Conservation (phyloP, 2,113 vertebrate genomes). For the Electrona antarctica region DNA sequence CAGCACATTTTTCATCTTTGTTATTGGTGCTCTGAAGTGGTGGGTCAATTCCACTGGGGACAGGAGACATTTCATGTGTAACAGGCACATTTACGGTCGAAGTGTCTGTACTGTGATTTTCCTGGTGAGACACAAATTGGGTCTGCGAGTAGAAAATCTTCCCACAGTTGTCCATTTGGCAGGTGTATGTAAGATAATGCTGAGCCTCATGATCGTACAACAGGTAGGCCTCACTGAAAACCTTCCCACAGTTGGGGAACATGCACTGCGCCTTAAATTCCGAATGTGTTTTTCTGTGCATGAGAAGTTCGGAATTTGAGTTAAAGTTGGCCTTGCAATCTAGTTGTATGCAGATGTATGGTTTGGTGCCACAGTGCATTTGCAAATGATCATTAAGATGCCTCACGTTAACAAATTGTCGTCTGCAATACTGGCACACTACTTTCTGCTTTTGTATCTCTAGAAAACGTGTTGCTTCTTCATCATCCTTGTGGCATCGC, state of each 20-base stretch:
- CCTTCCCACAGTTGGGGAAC: conserved; percentile 95
- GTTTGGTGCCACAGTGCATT: conserved; percentile 96
- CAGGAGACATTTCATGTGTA: conserved; percentile 35
- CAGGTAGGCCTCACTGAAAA: conserved; percentile 95
- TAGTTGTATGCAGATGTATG: conserved; percentile 98
- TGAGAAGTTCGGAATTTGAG: conserved; percentile 92
- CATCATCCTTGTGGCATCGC: conserved; percentile 93
- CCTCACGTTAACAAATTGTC: conserved; percentile 95
- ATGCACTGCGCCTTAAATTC: conserved; percentile 96
- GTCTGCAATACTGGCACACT: conserved; percentile 96
- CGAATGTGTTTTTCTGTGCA: conserved; percentile 91
- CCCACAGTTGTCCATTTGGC: conserved; percentile 88
- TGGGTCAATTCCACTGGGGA: conserved; percentile 36
- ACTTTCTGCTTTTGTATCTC: conserved; percentile 99
- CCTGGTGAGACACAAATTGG: conserved; percentile 88
- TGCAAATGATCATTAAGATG: conserved; percentile 98
- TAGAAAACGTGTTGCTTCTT: conserved; percentile 95
- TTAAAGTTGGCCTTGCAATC: conserved; percentile 95
- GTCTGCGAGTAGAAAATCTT: conserved; percentile 92
- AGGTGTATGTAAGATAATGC: conserved; percentile 96
- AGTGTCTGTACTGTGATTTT: conserved; percentile 78
- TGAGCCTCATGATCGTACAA: conserved; percentile 99
- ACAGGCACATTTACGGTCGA: conserved; percentile 12
- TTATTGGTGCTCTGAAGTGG: conserved; percentile 21
- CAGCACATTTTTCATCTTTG: conserved; percentile 22